phyloP scores from a whole-genome alignment of 2,888 invertebrate genomes.

The Callimorpha dominula region DNA sequence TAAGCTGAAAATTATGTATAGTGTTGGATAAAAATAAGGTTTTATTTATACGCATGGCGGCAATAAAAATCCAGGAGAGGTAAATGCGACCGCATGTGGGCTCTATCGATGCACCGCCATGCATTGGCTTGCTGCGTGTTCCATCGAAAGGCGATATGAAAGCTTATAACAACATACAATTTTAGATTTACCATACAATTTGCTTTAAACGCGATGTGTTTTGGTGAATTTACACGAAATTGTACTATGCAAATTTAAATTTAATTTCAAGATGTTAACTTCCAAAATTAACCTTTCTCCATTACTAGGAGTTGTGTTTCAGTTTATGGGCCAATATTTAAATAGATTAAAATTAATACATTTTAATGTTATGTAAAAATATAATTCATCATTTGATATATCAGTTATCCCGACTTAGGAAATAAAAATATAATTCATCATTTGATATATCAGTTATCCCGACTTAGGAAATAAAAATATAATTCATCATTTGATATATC shows the following conservation, averaged over 20 bases:
- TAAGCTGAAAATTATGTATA: conserved; percentile 43
- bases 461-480: neutral
- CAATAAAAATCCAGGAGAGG: conserved; percentile 58
- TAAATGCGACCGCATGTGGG: conserved; percentile 69
- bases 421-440: neutral
- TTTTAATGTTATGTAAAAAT: too few species aligned
- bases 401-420: too few species aligned
- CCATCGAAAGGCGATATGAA: conserved; percentile 51
- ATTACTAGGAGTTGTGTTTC: too few species aligned
- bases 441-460: too few species aligned
- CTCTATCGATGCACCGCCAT: conserved; percentile 70
- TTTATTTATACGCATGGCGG: conserved; percentile 55
- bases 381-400: too few species aligned
- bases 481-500: too few species aligned
- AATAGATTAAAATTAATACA: too few species aligned
- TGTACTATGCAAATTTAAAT: neutral
- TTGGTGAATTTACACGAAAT: neutral
- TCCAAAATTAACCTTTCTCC: too few species aligned
- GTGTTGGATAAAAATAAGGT: conserved; percentile 48
- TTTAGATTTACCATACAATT: conserved; percentile 21
- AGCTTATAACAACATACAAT: conserved; percentile 54
- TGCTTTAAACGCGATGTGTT: conserved; percentile 2
- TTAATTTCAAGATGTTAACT: neutral
- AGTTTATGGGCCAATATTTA: too few species aligned
- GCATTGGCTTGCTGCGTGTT: conserved; percentile 46